Base-by-base conservation (phyloP, 2,113 vertebrate species). In the Euleptes europaea region DNA sequence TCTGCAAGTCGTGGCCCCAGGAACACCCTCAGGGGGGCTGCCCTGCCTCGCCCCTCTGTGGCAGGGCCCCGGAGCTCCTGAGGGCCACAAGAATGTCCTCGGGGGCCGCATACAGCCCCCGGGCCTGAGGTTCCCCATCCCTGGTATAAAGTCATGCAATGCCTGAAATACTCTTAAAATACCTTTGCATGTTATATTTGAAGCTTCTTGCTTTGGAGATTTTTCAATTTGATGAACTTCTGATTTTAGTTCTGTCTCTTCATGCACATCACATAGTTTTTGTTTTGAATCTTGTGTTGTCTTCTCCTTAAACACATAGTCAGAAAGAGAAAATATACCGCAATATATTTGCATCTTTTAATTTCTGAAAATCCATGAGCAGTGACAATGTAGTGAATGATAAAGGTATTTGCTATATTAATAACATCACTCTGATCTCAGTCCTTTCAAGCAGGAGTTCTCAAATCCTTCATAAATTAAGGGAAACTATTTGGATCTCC, bases 231-330 rank as follows among this genome's bases (percentile, higher is more conserved):
- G 5, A 78, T 80, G 76, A 21, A 81, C 65, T 72, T 80, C 80
- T 80, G 31, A 38, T 73, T 54, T 78, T 7, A 11, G 1, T 12
- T 54, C 63, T 49, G 33, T 23, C 54, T 85, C 91, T 38, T 1
- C 10, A 14, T 57, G 38, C 14, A 5, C 78, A 86, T 89, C 88
- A 0, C 42, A 60, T 69, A 70, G 2, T 85, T 91, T 89, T 69
- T 66, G 84, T 82, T 91, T 91, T 69, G 44, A 79, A 71, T 78
- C 86, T 92, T 80, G 51, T 23, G 63, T 83, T 89, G 60, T 31
- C 9, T 74, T 57, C 67, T 86, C 84, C 96, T 96, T 2, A 35
- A 92, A 91, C 85, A n/a, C 26, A 88, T 57, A 89, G 78, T 81
- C 78, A 90, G 1, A 14, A 63, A 84, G 83, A 85, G 90, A 66